These are phyloP conservation scores for Pithys albifrons DNA, from an alignment of 2,113 vertebrate genomes.

Conservation along the genomic window DNA sequence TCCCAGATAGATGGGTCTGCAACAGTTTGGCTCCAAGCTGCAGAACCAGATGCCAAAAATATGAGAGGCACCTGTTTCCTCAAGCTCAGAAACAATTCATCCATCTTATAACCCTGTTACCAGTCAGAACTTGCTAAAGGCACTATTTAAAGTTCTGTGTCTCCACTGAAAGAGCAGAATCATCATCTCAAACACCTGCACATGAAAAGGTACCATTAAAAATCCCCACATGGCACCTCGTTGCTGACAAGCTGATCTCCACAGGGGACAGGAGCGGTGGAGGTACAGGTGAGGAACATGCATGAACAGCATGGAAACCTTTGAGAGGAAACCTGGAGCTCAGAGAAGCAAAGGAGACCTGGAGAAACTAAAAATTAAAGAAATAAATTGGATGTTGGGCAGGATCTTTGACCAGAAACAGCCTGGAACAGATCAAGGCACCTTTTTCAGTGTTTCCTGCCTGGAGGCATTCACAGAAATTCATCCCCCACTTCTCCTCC, in stretches of 20 bases:
- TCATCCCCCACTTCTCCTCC: neutral
- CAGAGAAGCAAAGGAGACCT: neutral
- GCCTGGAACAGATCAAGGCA: neutral
- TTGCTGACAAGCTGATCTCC: neutral
- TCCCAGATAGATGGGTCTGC: neutral
- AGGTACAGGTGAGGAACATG: neutral
- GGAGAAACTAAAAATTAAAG: neutral
- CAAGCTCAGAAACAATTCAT: neutral
- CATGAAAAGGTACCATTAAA: neutral
- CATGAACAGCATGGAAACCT: neutral
- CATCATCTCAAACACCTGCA: neutral
- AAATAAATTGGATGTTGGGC: too few species aligned
- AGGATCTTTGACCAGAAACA: neutral
- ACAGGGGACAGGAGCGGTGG: neutral
- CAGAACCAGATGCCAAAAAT: neutral
- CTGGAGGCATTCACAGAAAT: neutral
- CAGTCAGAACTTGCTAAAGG: neutral
- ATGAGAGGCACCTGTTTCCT: neutral
- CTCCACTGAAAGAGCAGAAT: neutral
- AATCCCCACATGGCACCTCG: neutral
- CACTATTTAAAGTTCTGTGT: fast-evolving
- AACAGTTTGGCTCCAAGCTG: neutral
- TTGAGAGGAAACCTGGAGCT: fast-evolving
- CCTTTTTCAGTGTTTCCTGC: fast-evolving
- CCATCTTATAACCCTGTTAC: neutral